Conservation (phyloP, 2,797 vertebrate species). For the Helicolenus hilgendorfi region DNA sequence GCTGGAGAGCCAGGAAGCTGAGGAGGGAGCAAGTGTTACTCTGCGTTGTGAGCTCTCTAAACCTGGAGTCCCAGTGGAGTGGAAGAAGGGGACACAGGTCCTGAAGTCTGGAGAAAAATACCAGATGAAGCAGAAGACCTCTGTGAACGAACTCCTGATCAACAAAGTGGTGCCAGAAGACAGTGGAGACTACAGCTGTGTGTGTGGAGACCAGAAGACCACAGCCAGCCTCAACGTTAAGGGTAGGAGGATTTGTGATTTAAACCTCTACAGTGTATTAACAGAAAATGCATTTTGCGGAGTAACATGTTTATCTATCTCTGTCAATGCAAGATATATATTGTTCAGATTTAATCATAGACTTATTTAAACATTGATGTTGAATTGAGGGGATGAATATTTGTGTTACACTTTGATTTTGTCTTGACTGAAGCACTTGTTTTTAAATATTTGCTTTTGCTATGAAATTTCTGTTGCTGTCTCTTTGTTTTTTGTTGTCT, state of each 20-base stretch:
- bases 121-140: constrained; percentile 86
- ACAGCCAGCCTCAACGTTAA: constrained; percentile 68
- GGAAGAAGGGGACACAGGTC: constrained; percentile 86
- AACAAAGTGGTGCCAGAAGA: constrained; percentile 76
- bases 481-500: neutral
- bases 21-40: constrained; percentile 65
- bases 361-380: neutral
- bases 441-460: neutral
- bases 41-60: constrained; percentile 82
- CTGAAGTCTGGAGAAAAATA: constrained; percentile 87
- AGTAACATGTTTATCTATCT: neutral
- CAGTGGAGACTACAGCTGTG: constrained; percentile 87
- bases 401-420: neutral
- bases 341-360: neutral
- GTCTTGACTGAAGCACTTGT: neutral
- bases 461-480: neutral
- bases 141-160: constrained; percentile 84
- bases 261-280: neutral
- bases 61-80: constrained; percentile 80
- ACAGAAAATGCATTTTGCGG: neutral
- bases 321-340: neutral
- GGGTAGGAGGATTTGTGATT: constrained; percentile 36
- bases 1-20: constrained; percentile 81
- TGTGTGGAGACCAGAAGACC: constrained; percentile 85
- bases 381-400: neutral